A percentile compares a stretch with the other conserved stretches of the same genome.
Conservation (phyloP, 2,888 invertebrate genomes). For the Antitype chi region DNA sequence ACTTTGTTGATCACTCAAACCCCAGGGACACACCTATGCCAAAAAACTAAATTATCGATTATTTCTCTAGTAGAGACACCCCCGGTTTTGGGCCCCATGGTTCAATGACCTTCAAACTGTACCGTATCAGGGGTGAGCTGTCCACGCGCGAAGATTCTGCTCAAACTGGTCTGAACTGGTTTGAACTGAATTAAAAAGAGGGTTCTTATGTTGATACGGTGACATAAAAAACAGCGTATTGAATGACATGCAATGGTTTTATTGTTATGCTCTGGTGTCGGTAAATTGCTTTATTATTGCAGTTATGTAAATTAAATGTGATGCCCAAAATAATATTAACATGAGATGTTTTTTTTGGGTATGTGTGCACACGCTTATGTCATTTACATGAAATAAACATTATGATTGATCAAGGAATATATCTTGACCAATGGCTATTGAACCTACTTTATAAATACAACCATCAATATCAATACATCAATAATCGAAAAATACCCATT, state of each 20-base stretch:
- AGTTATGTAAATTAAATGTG: conserved; percentile 41
- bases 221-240: conserved; percentile 43
- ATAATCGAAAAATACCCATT: conserved; percentile 47
- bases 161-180: conserved; percentile 66
- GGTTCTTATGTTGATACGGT: conserved; percentile 47
- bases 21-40: conserved; percentile 46
- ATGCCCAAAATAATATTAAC: conserved; percentile 5
- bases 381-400: neutral
- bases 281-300: conserved; percentile 49
- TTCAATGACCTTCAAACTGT: conserved; percentile 73
- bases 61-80: conserved; percentile 66
- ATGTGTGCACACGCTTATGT: neutral
- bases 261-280: conserved; percentile 44
- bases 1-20: conserved; percentile 40
- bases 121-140: conserved; percentile 68
- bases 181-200: conserved; percentile 57
- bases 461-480: conserved; percentile 56
- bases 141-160: conserved; percentile 72
- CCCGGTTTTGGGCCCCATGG: conserved; percentile 66
- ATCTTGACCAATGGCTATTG: neutral
- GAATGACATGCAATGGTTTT: conserved; percentile 47
- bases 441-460: conserved; percentile 10
- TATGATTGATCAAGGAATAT: neutral
- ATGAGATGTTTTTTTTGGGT: neutral
- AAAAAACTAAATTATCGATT: conserved; percentile 69